Percentiles rank a stretch among this genome's conserved stretches.
These are phyloP conservation scores for Strigamia maritima DNA, from an alignment of 2,888 invertebrate genomes.

Conservation along the genomic window DNA sequence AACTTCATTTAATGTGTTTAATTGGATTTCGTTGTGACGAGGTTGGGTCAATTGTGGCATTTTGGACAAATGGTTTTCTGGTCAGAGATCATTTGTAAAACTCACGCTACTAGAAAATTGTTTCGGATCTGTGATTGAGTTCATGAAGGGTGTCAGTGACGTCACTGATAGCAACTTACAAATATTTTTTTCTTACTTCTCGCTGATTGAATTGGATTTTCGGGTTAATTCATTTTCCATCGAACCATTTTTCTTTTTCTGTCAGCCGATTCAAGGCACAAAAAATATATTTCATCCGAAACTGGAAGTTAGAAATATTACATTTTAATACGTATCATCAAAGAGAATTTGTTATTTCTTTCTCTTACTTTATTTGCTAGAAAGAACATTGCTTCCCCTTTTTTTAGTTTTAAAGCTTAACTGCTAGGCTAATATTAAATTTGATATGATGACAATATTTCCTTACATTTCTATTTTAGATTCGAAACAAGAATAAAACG, in stretches of 20 bases:
- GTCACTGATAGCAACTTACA: conserved; percentile 31
- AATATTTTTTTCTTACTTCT: not conserved
- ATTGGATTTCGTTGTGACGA: not conserved
- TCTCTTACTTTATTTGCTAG: not conserved
- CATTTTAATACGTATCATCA: not conserved
- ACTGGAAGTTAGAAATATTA: not conserved
- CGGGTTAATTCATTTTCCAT: conserved; percentile 32
- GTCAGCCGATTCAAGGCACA: not conserved
- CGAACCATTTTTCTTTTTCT: not conserved
- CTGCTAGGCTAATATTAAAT: too few species aligned
- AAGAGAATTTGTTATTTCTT: not conserved
- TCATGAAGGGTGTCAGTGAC: conserved; percentile 32
- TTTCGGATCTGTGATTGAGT: conserved; percentile 34
- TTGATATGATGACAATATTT: too few species aligned
- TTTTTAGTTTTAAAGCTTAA: not conserved
- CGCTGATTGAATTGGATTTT: conserved; percentile 31
- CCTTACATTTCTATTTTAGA: too few species aligned
- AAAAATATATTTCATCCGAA: not conserved
- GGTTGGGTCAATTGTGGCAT: conserved; percentile 25
- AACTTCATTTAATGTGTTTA: not conserved
- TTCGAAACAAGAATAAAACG: not conserved
- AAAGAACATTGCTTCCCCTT: not conserved
- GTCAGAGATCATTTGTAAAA: conserved; percentile 31
- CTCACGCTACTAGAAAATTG: conserved; percentile 28
- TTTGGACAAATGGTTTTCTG: conserved; percentile 31